phyloP scores from a whole-genome alignment of 2,113 vertebrate genomes.

The Puma concolor region DNA sequence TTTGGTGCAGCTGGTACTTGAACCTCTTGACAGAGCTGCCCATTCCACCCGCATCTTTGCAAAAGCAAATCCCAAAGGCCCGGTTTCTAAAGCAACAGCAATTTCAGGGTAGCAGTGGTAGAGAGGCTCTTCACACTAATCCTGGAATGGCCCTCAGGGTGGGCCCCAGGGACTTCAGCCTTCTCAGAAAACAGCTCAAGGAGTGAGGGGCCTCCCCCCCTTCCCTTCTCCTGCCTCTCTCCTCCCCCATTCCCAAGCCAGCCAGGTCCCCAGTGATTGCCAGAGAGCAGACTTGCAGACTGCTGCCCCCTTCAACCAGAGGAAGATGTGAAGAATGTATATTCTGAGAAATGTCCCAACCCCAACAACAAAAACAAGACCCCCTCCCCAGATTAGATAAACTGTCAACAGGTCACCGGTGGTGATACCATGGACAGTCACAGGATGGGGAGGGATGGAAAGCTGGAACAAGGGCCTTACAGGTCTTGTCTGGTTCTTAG shows the following conservation, averaged over 20 bases:
- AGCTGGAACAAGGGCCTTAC: neutral
- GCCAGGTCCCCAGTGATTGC: neutral
- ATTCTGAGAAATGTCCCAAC: neutral
- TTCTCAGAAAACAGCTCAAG: constrained; percentile 62
- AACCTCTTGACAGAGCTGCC: neutral
- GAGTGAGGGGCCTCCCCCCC: neutral
- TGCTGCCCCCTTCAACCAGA: neutral
- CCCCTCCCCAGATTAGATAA: neutral
- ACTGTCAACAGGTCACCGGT: neutral
- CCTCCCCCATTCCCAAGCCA: neutral
- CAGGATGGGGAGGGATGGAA: neutral
- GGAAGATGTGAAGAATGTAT: neutral
- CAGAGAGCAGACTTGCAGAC: neutral
- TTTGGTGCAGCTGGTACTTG: neutral
- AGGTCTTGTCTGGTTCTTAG: neutral
- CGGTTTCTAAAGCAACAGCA: constrained; percentile 57
- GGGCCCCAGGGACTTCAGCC: neutral
- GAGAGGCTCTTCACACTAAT: neutral
- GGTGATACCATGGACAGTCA: neutral
- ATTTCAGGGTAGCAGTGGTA: neutral
- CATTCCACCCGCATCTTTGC: neutral
- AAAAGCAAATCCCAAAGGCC: constrained; percentile 42
- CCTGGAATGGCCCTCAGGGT: neutral
- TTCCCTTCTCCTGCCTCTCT: neutral
- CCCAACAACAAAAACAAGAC: neutral